Evolutionary conservation across 2,888 invertebrate genomes (phyloP).

Genomic region (Netelia virgata): DNA sequence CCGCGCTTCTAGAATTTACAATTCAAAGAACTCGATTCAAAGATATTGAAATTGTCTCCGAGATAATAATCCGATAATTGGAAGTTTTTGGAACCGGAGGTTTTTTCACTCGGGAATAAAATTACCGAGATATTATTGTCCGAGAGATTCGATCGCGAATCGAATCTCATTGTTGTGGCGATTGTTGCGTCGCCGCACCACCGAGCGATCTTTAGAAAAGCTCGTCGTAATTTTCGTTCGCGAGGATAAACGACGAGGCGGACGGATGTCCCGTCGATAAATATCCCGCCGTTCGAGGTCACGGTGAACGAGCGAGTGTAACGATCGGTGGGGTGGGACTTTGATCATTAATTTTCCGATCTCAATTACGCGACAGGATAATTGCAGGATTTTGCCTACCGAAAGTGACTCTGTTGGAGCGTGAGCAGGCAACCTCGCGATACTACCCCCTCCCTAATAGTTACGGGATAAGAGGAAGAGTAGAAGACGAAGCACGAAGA

Average conservation of each 20-base stretch:
- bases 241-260: not conserved
- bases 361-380: constrained; percentile 68
- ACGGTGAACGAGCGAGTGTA: not conserved
- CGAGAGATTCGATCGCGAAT: not conserved
- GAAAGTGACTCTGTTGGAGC: constrained; percentile 28
- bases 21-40: not conserved
- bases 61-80: not conserved
- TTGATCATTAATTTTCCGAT: constrained; percentile 64
- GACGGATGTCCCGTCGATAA: constrained; percentile 24
- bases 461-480: constrained; percentile 14
- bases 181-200: too few species aligned
- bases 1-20: not conserved
- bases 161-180: constrained; percentile 1
- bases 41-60: not conserved
- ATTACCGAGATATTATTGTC: not conserved
- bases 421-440: constrained; percentile 16
- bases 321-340: constrained; percentile 34
- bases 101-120: not conserved
- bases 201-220: not conserved
- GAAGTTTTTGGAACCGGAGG: not conserved
- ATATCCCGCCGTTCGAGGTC: constrained; percentile 17
- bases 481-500: constrained; percentile 10
- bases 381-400: constrained; percentile 51
- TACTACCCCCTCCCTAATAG: not conserved
- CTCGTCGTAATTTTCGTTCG: not conserved